phyloP scores from a whole-genome alignment of 2,888 invertebrate genomes.

The Orthosia gracilis region DNA sequence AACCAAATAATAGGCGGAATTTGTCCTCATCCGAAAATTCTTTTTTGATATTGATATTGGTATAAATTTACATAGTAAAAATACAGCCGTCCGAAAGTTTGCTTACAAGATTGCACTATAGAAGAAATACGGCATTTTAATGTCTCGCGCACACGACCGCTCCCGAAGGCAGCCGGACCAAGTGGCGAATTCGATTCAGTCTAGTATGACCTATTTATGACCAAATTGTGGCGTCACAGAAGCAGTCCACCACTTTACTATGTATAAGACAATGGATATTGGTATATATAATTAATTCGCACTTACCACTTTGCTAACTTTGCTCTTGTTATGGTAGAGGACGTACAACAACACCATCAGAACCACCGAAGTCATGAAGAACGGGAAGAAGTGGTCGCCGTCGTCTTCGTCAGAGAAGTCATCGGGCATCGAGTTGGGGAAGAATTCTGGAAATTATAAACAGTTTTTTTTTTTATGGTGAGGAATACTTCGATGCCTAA shows the following conservation, averaged over 20 bases:
- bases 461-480: not conserved
- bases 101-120: no score
- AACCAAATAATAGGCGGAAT: not conserved
- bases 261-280: no score
- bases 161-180: no score
- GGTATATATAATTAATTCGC: not conserved
- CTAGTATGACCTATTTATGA: no score
- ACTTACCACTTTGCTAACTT: conserved; percentile 84
- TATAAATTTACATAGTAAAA: no score
- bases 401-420: conserved; percentile 81
- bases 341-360: conserved; percentile 84
- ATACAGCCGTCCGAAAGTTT: no score
- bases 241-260: no score
- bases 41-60: not conserved
- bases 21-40: not conserved
- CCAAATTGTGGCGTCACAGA: no score
- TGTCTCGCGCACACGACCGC: no score
- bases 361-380: conserved; percentile 84
- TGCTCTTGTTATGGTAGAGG: conserved; percentile 87
- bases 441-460: conserved; percentile 76
- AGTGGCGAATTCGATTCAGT: no score
- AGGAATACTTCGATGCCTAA: no score
- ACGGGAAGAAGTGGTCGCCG: conserved; percentile 87
- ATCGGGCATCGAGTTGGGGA: conserved; percentile 76
- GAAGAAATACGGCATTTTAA: no score